Conservation (phyloP, 2,888 invertebrate species). For the Carpatolechia fugitivella region DNA sequence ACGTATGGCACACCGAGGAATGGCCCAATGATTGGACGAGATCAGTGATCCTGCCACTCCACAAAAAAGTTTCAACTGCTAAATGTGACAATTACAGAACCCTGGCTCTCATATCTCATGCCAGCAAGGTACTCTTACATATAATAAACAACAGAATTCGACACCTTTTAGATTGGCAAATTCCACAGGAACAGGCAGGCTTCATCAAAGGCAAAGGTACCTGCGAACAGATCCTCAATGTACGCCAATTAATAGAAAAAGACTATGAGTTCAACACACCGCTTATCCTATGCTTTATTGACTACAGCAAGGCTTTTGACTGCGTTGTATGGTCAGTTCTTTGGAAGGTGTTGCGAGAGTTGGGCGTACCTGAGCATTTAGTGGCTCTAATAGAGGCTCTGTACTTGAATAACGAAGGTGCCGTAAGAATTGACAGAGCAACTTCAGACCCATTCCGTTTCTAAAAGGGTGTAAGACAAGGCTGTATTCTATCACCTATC, state of each 20-base stretch:
- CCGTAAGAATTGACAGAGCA: not conserved
- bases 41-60: conserved; percentile 8
- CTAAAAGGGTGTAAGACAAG: not conserved
- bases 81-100: conserved; percentile 14
- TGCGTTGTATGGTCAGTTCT: conserved; percentile 16
- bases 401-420: not conserved
- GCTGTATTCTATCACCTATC: not conserved
- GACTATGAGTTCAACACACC: conserved; percentile 18
- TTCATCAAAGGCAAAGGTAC: conserved; percentile 23
- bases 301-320: conserved; percentile 23
- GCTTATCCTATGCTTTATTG: conserved; percentile 13
- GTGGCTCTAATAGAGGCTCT: conserved; percentile 2
- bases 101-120: conserved; percentile 9
- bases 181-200: conserved; percentile 23
- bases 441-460: not conserved
- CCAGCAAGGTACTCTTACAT: conserved; percentile 10
- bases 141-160: not conserved
- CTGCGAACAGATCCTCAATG: conserved; percentile 20
- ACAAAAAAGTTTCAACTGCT: conserved; percentile 14
- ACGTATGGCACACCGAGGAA: not conserved
- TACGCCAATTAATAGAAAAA: conserved; percentile 21
- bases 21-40: not conserved
- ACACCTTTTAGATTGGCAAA: conserved; percentile 11
- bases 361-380: conserved; percentile 19
- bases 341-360: conserved; percentile 17